Conservation (phyloP, 2,888 invertebrate genomes). For the Parnassius glacialis region DNA sequence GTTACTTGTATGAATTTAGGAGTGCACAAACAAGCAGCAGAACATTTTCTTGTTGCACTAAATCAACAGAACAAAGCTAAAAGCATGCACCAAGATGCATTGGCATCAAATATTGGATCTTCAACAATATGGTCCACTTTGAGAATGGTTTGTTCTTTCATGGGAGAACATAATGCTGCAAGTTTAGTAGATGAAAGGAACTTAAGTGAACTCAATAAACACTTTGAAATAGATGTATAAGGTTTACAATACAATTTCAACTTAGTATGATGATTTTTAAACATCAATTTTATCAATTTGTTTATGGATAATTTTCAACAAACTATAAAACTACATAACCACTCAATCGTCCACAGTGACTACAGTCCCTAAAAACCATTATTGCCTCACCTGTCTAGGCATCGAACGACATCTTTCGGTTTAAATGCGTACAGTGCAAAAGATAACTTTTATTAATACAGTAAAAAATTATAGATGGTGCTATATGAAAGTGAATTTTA, state of each 20-base stretch:
- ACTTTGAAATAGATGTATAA: conserved; percentile 58
- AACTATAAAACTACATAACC: background rate
- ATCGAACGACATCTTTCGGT: no score
- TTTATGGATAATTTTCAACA: no score
- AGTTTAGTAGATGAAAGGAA: conserved; percentile 82
- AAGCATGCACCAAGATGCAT: conserved; percentile 56
- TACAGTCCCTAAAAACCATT: no score
- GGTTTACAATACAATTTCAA: background rate
- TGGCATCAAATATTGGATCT: conserved; percentile 83
- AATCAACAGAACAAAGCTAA: conserved; percentile 90
- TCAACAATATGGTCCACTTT: conserved; percentile 97
- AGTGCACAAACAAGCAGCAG: conserved; percentile 96
- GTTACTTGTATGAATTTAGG: conserved; percentile 98
- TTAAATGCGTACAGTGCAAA: no score
- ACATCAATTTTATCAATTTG: no score
- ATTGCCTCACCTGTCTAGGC: no score
- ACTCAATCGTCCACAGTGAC: no score
- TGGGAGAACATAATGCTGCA: conserved; percentile 85
- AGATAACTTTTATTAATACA: no score
- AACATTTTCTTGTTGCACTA: conserved; percentile 95
- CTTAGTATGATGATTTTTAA: no score
- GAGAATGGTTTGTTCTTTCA: conserved; percentile 91
- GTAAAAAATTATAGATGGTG: no score
- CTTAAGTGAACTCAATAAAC: conserved; percentile 81
- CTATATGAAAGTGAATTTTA: no score